phyloP scores from a whole-genome alignment of 2,888 invertebrate genomes.

The Diarsia mendica region DNA sequence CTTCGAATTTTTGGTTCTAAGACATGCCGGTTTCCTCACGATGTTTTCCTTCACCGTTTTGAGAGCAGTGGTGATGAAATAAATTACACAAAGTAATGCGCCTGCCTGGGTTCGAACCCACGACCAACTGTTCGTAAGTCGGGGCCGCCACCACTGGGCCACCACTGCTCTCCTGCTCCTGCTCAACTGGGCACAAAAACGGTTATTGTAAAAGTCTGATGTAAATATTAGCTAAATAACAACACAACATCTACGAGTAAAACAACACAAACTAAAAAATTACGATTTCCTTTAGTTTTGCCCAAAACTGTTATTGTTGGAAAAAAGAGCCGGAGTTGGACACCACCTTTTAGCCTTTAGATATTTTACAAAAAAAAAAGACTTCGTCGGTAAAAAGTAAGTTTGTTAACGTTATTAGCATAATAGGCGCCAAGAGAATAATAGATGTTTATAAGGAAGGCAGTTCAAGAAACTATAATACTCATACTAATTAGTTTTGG shows the following conservation, averaged over 20 bases:
- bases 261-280: not conserved
- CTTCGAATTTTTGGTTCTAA: too few relatives aligned
- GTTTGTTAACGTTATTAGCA: not conserved
- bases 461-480: conserved; percentile 9
- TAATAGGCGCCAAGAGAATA: not conserved
- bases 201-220: too few relatives aligned
- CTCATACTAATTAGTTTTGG: conserved; percentile 15
- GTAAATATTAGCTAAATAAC: not conserved
- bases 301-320: not conserved
- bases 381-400: not conserved
- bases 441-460: not conserved
- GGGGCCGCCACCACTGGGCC: too few relatives aligned
- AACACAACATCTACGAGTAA: not conserved
- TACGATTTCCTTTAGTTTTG: not conserved
- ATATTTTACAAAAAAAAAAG: not conserved
- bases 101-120: too few relatives aligned
- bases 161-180: too few relatives aligned
- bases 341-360: not conserved
- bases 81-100: too few relatives aligned
- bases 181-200: too few relatives aligned
- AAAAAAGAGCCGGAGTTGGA: not conserved
- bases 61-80: too few relatives aligned
- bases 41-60: too few relatives aligned
- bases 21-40: too few relatives aligned
- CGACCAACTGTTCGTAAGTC: too few relatives aligned